Conservation (phyloP, 1,140 invertebrate genomes). For the Drosophila serrata region DNA sequence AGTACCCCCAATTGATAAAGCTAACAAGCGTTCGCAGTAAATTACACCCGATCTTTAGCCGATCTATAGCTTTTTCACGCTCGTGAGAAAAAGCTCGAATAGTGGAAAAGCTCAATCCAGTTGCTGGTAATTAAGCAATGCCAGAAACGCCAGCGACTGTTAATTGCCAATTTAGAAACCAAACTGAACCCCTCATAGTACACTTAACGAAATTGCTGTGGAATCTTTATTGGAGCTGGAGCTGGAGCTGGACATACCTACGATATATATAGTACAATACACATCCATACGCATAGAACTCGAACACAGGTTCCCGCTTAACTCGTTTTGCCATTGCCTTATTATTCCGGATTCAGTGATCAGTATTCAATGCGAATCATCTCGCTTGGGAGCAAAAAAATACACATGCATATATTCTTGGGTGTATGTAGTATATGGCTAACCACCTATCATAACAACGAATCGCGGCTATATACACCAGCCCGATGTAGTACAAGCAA, state of each 20-base stretch:
- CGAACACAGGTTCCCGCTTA: conserved; percentile 8
- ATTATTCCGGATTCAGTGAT: neutral
- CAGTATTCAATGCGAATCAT: no score
- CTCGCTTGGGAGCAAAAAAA: conserved; percentile 32
- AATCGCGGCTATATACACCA: conserved; percentile 1
- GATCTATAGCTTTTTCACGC: conserved; percentile 26
- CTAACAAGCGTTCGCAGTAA: conserved; percentile 16
- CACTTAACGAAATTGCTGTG: conserved; percentile 4
- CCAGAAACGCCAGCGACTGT: neutral
- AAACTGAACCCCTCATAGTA: neutral
- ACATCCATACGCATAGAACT: conserved; percentile 48
- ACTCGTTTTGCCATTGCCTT: conserved; percentile 1
- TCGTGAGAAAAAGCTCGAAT: conserved; percentile 6
- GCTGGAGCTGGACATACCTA: conserved; percentile 27
- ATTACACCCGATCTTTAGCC: neutral
- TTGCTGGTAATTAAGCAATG: conserved; percentile 19
- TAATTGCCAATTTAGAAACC: conserved; percentile 4
- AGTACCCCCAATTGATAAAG: conserved; percentile 50
- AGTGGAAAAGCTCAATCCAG: conserved; percentile 12
- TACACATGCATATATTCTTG: conserved; percentile 1
- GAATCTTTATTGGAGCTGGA: conserved; percentile 47
- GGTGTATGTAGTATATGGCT: conserved; percentile 32
- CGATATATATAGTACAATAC: conserved; percentile 30
- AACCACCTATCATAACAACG: conserved; percentile 15
- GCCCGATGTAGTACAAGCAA: neutral